Evolutionary conservation across 2,888 invertebrate species (phyloP).

Genomic region (Phaonia tiefii): DNA sequence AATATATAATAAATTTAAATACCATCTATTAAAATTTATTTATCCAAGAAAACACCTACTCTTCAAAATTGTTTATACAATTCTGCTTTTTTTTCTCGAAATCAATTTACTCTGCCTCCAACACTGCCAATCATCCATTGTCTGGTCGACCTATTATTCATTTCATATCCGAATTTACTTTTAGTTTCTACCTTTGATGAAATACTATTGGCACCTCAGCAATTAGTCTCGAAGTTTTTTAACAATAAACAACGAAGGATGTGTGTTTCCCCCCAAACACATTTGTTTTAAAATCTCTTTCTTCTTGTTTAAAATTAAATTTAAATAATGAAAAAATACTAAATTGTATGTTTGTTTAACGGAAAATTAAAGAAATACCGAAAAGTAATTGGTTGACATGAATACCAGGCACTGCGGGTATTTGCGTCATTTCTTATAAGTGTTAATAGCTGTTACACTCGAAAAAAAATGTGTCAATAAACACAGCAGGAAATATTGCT

Average conservation of each 20-base stretch:
- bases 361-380: too few species aligned
- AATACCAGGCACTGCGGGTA: too few species aligned
- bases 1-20: slow-evolving; percentile 17
- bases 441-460: too few species aligned
- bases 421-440: too few species aligned
- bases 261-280: slow-evolving; percentile 29
- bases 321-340: slow-evolving; percentile 46
- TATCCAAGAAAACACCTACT: slow-evolving; percentile 69
- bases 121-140: slow-evolving; percentile 49
- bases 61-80: slow-evolving; percentile 68
- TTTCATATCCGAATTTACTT: slow-evolving; percentile 10
- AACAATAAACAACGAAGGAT: slow-evolving; percentile 61
- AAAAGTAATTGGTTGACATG: too few species aligned
- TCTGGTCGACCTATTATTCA: too few species aligned
- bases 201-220: slow-evolving; percentile 59
- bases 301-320: slow-evolving; percentile 56
- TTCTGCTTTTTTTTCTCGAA: slow-evolving; percentile 65
- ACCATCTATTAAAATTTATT: slow-evolving; percentile 52
- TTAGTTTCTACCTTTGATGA: slow-evolving; percentile 26
- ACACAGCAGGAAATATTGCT: too few species aligned
- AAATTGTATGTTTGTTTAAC: too few species aligned
- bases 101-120: slow-evolving; percentile 64
- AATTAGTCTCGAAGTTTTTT: slow-evolving; percentile 64
- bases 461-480: too few species aligned
- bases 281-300: slow-evolving; percentile 30